phyloP scores from a whole-genome alignment of 2,797 vertebrate genomes.

The Protonibea diacanthus region DNA sequence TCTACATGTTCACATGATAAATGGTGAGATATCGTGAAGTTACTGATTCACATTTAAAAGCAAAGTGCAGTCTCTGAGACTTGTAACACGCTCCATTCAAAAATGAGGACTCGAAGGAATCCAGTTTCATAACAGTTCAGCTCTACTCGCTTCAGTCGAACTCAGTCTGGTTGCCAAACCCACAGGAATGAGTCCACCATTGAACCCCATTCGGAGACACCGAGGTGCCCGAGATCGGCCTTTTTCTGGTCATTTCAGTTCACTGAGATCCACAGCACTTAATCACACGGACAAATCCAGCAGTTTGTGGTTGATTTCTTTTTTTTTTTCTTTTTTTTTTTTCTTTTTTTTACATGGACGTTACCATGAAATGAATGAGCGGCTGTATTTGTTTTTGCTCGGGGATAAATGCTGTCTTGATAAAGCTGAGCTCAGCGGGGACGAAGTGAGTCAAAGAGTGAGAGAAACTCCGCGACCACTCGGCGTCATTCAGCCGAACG shows the following conservation, averaged over 20 bases:
- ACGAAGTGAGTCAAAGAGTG: not conserved
- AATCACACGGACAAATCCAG: slow-evolving; percentile 47
- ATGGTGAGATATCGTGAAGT: slow-evolving; percentile 29
- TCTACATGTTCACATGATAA: slow-evolving; percentile 30
- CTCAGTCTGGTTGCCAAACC: slow-evolving; percentile 46
- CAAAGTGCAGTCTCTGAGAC: slow-evolving; percentile 50
- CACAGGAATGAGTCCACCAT: slow-evolving; percentile 62
- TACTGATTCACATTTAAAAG: slow-evolving; percentile 58
- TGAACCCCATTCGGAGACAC: slow-evolving; percentile 21
- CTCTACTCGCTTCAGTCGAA: slow-evolving; percentile 21
- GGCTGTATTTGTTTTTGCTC: slow-evolving; percentile 29
- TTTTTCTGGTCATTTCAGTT: slow-evolving; percentile 30
- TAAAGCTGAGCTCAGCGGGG: slow-evolving; percentile 37
- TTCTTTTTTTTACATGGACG: slow-evolving; percentile 22
- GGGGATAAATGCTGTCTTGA: slow-evolving; percentile 43
- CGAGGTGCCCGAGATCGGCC: slow-evolving; percentile 28
- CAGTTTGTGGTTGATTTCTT: slow-evolving; percentile 33
- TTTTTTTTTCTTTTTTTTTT: not conserved
- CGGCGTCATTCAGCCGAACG: slow-evolving; percentile 80
- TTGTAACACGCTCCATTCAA: slow-evolving; percentile 26
- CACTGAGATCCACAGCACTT: slow-evolving; percentile 48
- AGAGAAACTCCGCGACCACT: not conserved
- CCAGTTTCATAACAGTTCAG: slow-evolving; percentile 38
- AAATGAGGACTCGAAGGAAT: slow-evolving; percentile 34
- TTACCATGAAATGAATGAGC: slow-evolving; percentile 39